Evolutionary conservation across 2,797 vertebrate species (phyloP), one percentile per base, ranked within the genome.

Genomic region (Cuculus canorus): DNA sequence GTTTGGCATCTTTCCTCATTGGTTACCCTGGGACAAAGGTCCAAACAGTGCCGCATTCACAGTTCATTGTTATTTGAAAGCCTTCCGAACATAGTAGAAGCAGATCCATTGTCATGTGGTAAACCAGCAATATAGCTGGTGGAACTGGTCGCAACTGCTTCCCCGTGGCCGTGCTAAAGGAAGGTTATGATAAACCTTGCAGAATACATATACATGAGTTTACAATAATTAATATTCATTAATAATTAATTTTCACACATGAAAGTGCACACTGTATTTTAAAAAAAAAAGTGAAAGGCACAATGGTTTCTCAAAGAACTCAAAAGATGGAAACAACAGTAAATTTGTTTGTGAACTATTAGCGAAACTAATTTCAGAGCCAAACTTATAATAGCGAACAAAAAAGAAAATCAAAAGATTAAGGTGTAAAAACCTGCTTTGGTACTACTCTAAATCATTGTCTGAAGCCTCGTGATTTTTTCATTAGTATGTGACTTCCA

Each of bases 401-500:
- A 37, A 43, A 61, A 39, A 17, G 60, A 66, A 77, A 81, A 48
- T 52, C 41, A 78, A 85, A 91, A 79, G 10, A 72, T 78, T 85
- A 65, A 43, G 53, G 71, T 71, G 28, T 24, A 92, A 78, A 93
- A 89, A 69, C 33, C 33, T 78, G 30, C 33, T 66, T 86, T 91
- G 64, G 14, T 76, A 56, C 61, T 82, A 69, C 28, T 90, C 45
- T 63, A 47, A 56, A 85, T 72, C 71, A 54, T 76, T 70, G 11
- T 76, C 77, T 90, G 63, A 82, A 88, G 27, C 17, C 28, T 82
- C 22, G 39, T 22, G 60, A 60, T 88, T 93, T 54, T 17, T 82
- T 95, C 63, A 17, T 82, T 35, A 71, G 33, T 91, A 64, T 90
- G 90, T 94, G 59, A 81, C 22, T 82, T 95, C 82, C 71, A 82